Conservation (phyloP, 2,797 vertebrate species). For the Pangasius djambal region DNA sequence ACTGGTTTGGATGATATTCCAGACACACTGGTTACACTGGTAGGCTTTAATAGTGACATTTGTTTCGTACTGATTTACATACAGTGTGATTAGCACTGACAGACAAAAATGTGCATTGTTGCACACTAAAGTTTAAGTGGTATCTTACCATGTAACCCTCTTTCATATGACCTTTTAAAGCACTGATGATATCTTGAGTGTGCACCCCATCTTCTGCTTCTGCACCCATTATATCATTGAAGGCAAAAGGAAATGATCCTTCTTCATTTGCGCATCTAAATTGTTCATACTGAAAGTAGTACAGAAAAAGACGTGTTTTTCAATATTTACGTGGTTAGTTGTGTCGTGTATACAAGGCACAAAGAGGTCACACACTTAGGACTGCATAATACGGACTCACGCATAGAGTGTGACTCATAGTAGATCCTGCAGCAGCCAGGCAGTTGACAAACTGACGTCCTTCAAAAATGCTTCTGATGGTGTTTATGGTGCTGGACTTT, state of each 20-base stretch:
- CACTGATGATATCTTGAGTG: conserved; percentile 25
- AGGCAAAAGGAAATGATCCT: conserved; percentile 1
- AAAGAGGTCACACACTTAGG: not conserved
- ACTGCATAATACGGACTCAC: not conserved
- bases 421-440: not conserved
- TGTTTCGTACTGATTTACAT: not conserved
- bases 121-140: not conserved
- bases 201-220: conserved; percentile 3
- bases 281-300: not conserved
- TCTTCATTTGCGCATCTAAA: not conserved
- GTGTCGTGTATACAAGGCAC: not conserved
- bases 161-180: conserved; percentile 37
- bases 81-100: not conserved
- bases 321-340: not conserved
- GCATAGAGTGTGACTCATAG: not conserved
- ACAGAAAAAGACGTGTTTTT: not conserved
- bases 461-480: conserved; percentile 37
- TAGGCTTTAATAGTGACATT: too few relatives aligned
- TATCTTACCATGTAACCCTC: conserved; percentile 29
- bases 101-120: not conserved
- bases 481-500: conserved; percentile 37
- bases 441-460: conserved; percentile 25
- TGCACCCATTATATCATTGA: conserved; percentile 37
- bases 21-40: not conserved
- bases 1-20: not conserved